Evolutionary conservation across 2,797 vertebrate species (phyloP).

Genomic region (Crypturellus tataupa): DNA sequence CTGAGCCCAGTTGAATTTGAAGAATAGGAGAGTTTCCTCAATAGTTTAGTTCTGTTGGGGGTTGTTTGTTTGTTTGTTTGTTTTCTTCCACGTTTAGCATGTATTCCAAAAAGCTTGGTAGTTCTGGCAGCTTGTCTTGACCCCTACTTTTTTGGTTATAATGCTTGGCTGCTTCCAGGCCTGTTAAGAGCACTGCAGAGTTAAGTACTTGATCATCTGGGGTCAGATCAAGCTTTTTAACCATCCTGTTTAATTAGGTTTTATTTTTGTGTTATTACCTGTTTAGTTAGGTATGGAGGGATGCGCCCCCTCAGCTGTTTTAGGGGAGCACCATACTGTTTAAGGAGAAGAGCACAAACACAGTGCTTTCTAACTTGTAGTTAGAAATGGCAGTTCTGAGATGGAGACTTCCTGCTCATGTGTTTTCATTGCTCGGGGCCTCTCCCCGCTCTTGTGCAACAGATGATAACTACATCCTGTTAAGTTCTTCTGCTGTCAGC

Average conservation of each 20-base stretch:
- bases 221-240: neutral
- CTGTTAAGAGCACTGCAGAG: neutral
- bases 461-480: neutral
- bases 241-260: neutral
- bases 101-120: neutral
- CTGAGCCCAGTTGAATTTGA: neutral
- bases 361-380: neutral
- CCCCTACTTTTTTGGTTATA: neutral
- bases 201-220: fast-evolving
- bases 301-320: neutral
- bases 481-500: neutral
- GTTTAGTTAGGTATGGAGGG: neutral
- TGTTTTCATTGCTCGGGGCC: neutral
- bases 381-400: neutral
- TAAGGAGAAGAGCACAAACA: neutral
- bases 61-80: neutral
- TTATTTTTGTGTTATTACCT: too few species aligned
- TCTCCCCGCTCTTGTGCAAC: neutral
- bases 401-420: neutral
- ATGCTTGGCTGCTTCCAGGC: neutral
- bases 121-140: neutral
- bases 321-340: neutral
- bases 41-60: neutral
- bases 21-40: neutral
- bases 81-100: fast-evolving